Evolutionary conservation across 92 coral and sea anemone species (phyloP), one percentile per base, ranked within the genome.

Genomic region (Porites divaricata): DNA sequence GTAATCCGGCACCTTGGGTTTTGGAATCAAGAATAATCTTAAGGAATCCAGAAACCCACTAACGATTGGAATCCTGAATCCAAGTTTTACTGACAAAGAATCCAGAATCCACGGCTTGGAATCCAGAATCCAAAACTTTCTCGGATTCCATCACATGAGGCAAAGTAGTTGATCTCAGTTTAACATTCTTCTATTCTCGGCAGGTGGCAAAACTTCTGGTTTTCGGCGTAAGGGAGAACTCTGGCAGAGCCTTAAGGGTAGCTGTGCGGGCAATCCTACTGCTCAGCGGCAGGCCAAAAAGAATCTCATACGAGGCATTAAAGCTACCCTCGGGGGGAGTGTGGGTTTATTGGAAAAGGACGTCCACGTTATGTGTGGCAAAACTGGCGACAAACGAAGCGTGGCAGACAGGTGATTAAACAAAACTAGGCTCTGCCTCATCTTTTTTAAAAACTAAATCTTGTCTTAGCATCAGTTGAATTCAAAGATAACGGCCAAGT

Each of bases 241-340:
- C 63, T 95, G 94, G 90, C 97, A 95, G 65, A 91, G 86, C 68
- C 84, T 84, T 80, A 74, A 89, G 14, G 98, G 98, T 0, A 89
- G 93, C 75, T 95, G 98, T 51, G 81, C 85, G 14, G 6, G 45
- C 45, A 86, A 92, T 81, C 94, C 91, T 7, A 72, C 81, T 20
- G 93, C 91, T 59, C 97, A 93, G 54, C 20, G 12, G 74, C 92
- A 91, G 57, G 95, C 95, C 50, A 93, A 91, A 70, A 62, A 79
- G n/a, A 88, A 84, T 72, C 92, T 93, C 52, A 67, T 93, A n/a
- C 74, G 73, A 74, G 94, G 86, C 71, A 67, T 91, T 48, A 54
- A 59, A 11, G 78, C 61, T 8, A 88, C 74, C 15, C 87, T 95
- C 54, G 85, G 87, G 19, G 72, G 59, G 35, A 84, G 87, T 22